Evolutionary conservation across 2,888 invertebrate species (phyloP), one percentile per base, ranked within the genome.

Genomic region (Synergus itoensis): DNA sequence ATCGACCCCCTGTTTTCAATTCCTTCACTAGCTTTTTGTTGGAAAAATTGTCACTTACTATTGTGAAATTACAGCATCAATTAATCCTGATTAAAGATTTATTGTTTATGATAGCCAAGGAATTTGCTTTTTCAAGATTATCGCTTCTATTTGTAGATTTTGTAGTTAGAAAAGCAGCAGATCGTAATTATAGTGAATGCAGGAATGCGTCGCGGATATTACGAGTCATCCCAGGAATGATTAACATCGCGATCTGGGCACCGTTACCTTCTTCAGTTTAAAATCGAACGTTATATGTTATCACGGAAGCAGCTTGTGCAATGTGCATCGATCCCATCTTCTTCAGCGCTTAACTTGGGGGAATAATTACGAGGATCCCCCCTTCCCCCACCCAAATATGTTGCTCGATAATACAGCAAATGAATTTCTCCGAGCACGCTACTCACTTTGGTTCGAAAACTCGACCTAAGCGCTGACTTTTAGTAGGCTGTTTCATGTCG

Each of bases 381-480:
- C 1, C 4, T 16, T 16, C 16, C 5, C 14, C 21, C 36, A 53
- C 1, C 8, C 21, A n/a, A 69, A 69, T 53, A 73, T 73, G 73
- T 73, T 73, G 53, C 28, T 73, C 48, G 73, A 73, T 73, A 48
- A 73, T 65, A 9, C 73, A 28, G 48, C 45, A 53, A 73, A 73
- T 73, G 73, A 73, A 73, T 53, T 73, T 73, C 73, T 53, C 73
- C 53, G 4, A 69, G 28, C 69, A 69, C 69, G 73, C 73, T 73
- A 73, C 73, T 73, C 48, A 48, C 48, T 73, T n/a, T 28, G 18
- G 4, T 48, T 53, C 36, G 73, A 73, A 73, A 53, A 73, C 53
- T 69, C 73, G 48, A 73, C 53, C 53, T 36, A n/a, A 53, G 36
- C 28, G 36, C 53, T 53, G 53, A 48, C 73, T 67, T 67, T 67